phyloP scores from a whole-genome alignment of 2,888 invertebrate species.

The Rhopalosiphum nymphaeae region DNA sequence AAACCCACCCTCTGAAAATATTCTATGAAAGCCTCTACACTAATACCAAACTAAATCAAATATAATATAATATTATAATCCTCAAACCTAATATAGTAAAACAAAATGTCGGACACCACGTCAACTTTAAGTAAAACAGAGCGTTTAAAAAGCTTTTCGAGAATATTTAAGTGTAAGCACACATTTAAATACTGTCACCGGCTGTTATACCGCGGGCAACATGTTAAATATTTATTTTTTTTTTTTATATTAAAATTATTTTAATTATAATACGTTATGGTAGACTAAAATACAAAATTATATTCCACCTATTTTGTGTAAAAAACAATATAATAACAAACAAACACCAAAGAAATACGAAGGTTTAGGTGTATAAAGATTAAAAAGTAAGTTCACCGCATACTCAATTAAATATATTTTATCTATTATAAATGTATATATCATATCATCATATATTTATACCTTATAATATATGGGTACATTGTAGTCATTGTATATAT shows the following conservation, averaged over 20 bases:
- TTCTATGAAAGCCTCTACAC: background rate
- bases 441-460: background rate
- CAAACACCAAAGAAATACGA: conserved; percentile 17
- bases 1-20: background rate
- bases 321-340: conserved; percentile 11
- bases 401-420: background rate
- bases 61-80: background rate
- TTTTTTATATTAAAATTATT: background rate
- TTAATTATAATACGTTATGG: background rate
- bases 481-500: background rate
- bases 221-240: background rate
- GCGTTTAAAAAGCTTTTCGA: conserved; percentile 15
- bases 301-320: background rate
- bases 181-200: background rate
- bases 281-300: conserved; percentile 22
- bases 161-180: background rate
- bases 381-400: background rate
- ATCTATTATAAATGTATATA: background rate
- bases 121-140: conserved; percentile 17
- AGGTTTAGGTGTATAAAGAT: background rate
- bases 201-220: background rate
- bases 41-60: conserved; percentile 4
- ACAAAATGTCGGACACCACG: background rate
- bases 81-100: background rate
- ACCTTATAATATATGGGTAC: background rate